Percentiles rank a stretch among this genome's conserved stretches.
Conservation (phyloP, 2,113 vertebrate genomes). For the Rhegmatorhina hoffmannsi region DNA sequence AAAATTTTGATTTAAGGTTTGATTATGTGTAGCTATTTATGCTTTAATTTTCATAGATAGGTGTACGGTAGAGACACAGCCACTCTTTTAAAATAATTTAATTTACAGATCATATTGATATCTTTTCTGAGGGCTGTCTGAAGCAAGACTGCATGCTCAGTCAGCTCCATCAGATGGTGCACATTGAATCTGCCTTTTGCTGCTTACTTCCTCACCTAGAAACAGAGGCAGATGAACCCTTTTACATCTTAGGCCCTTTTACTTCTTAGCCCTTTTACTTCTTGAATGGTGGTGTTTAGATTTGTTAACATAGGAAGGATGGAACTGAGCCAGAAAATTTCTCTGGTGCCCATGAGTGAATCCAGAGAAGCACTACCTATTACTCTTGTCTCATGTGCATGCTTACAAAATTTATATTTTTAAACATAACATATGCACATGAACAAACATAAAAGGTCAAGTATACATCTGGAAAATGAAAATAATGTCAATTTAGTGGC, state of each 20-base stretch:
- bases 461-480: background rate
- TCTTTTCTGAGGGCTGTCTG: background rate
- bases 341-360: background rate
- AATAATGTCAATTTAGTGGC: background rate
- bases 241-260: background rate
- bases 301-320: background rate
- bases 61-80: background rate
- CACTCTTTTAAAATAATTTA: background rate
- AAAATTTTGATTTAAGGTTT: background rate
- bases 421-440: background rate
- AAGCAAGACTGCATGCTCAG: background rate
- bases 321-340: background rate
- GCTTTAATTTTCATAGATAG: background rate
- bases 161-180: background rate
- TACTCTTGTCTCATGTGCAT: background rate
- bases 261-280: no score
- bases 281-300: background rate
- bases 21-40: background rate
- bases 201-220: background rate
- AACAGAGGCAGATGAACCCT: background rate
- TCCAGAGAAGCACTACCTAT: background rate
- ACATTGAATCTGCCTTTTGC: background rate
- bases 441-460: slow-evolving; percentile 24
- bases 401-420: slow-evolving; percentile 2
- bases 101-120: background rate